Conservation (phyloP, 2,888 invertebrate genomes). For the Leistus spinibarbis region DNA sequence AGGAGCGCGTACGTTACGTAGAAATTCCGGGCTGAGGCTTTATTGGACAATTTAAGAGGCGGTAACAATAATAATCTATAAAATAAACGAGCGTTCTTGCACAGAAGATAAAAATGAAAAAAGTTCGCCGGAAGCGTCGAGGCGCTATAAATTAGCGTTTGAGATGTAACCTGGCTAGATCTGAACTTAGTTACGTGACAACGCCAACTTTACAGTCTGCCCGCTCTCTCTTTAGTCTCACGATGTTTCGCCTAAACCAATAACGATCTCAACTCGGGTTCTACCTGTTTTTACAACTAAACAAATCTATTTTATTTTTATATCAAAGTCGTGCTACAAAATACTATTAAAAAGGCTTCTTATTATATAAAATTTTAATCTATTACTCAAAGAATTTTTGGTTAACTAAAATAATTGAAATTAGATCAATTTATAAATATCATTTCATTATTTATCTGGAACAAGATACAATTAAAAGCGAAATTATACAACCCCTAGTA, state of each 20-base stretch:
- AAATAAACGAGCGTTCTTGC: slow-evolving; percentile 19
- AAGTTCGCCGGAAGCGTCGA: slow-evolving; percentile 7
- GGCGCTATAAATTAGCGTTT: slow-evolving; percentile 20
- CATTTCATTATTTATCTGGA: too few species aligned
- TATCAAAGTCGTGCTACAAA: too few species aligned
- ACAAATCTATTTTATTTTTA: too few species aligned
- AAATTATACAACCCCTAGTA: too few species aligned
- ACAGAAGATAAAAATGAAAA: slow-evolving; percentile 13
- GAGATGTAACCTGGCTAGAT: slow-evolving; percentile 15
- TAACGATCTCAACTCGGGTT: not conserved
- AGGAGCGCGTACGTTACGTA: not conserved
- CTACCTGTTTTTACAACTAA: not conserved
- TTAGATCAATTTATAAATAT: too few species aligned
- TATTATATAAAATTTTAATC: too few species aligned
- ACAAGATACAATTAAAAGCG: too few species aligned
- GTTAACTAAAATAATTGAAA: too few species aligned
- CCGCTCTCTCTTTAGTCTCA: not conserved
- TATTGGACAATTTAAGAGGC: slow-evolving; percentile 20
- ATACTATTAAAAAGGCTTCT: too few species aligned
- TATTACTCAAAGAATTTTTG: too few species aligned
- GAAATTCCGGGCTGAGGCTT: not conserved
- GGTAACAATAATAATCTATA: slow-evolving; percentile 20
- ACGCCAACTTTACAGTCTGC: slow-evolving; percentile 14
- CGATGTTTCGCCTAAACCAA: not conserved
- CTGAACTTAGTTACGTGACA: slow-evolving; percentile 18